Conservation (phyloP, 2,797 vertebrate species). For the Catharus ustulatus region DNA sequence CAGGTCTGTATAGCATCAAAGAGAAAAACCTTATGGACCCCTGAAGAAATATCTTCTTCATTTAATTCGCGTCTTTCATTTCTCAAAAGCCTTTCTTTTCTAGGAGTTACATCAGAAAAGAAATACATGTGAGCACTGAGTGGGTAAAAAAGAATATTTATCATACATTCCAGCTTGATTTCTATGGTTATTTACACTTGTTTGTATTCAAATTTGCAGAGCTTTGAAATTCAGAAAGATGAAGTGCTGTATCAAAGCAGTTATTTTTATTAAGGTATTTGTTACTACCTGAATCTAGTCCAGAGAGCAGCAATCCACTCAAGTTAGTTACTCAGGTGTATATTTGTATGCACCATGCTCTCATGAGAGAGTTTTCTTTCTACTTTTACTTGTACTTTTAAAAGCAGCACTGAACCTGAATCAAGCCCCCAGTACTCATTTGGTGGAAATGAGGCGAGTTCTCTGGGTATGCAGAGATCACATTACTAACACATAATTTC, state of each 20-base stretch:
- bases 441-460: neutral
- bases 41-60: neutral
- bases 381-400: neutral
- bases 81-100: neutral
- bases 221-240: slow-evolving; percentile 14
- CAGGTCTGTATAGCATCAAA: neutral
- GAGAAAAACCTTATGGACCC: neutral
- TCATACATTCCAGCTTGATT: neutral
- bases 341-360: neutral
- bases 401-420: neutral
- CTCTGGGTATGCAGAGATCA: neutral
- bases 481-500: neutral
- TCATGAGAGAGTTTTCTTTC: neutral
- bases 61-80: neutral
- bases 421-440: neutral
- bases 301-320: slow-evolving; percentile 16
- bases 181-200: slow-evolving; percentile 37
- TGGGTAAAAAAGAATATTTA: neutral
- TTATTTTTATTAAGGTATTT: slow-evolving; percentile 14
- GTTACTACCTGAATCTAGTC: neutral
- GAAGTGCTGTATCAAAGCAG: slow-evolving; percentile 4
- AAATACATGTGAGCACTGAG: neutral
- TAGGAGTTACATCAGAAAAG: neutral
- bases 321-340: neutral
- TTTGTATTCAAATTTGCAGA: slow-evolving; percentile 6